Percentiles rank a stretch among this genome's conserved stretches.
Conservation (phyloP, 2,797 vertebrate genomes). For the Sebastes itinus region DNA sequence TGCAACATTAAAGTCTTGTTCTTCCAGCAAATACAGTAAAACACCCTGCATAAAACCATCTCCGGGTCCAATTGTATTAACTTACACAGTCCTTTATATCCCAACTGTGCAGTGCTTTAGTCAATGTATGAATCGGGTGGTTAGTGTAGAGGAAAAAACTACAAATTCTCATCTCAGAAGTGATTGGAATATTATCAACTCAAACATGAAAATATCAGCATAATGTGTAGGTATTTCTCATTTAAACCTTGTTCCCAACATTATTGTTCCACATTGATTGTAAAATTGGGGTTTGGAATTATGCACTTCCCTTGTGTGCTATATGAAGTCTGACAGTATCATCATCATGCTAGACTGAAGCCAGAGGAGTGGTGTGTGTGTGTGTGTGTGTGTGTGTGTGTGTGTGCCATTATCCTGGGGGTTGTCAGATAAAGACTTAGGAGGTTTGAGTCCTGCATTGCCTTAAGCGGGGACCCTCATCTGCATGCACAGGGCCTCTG, state of each 20-base stretch:
- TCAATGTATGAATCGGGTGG: conserved; percentile 3
- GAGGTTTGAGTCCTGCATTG: conserved; percentile 77
- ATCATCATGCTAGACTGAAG: conserved; percentile 50
- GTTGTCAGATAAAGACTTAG: conserved; percentile 77
- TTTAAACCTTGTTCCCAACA: conserved; percentile 16
- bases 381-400: background rate
- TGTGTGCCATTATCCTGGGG: conserved; percentile 67
- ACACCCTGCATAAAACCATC: background rate
- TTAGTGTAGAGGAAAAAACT: background rate
- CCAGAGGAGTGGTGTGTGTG: conserved; percentile 43
- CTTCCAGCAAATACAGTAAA: conserved; percentile 13
- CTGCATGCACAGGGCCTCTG: conserved; percentile 70
- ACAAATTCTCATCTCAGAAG: conserved; percentile 12
- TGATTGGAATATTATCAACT: conserved; percentile 41
- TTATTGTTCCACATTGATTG: conserved; percentile 28
- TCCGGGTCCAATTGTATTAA: conserved; percentile 21
- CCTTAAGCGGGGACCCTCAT: conserved; percentile 73
- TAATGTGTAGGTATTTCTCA: conserved; percentile 35
- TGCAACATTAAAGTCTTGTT: conserved; percentile 23
- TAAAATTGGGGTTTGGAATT: conserved; percentile 25
- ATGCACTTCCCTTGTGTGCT: conserved; percentile 30
- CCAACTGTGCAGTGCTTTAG: conserved; percentile 1
- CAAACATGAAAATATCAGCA: conserved; percentile 31
- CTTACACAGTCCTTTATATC: background rate
- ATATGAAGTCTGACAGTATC: conserved; percentile 52